Conservation (phyloP, 23 tunicate species). For the Botrylloides violaceus region DNA sequence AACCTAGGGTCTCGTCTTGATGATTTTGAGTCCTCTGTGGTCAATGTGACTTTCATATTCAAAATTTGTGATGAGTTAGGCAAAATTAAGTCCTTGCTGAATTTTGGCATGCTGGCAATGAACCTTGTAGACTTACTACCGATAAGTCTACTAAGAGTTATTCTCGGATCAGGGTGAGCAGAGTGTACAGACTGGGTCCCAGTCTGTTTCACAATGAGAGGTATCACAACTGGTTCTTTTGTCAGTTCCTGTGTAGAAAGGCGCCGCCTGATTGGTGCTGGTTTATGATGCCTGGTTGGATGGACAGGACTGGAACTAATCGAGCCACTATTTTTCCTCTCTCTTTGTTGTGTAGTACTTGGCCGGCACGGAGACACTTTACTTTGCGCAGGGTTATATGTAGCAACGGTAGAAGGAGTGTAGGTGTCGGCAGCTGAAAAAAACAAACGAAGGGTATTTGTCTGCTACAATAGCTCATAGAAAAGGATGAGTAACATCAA, state of each 20-base stretch:
- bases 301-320: constrained; percentile 31
- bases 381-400: constrained; percentile 18
- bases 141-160: constrained; percentile 60
- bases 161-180: constrained; percentile 77
- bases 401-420: background rate
- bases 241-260: constrained; percentile 60
- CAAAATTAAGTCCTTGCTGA: constrained; percentile 58
- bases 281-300: background rate
- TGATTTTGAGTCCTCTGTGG: constrained; percentile 33
- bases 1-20: constrained; percentile 34
- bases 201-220: constrained; percentile 62
- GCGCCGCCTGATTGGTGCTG: constrained; percentile 39
- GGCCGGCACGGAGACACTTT: constrained; percentile 2
- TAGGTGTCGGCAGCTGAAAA: constrained; percentile 1
- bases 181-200: constrained; percentile 35
- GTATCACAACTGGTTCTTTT: constrained; percentile 76
- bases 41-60: constrained; percentile 58
- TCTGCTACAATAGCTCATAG: background rate
- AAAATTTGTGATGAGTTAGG: constrained; percentile 43
- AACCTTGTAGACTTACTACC: constrained; percentile 39
- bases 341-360: constrained; percentile 4
- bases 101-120: constrained; percentile 32
- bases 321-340: constrained; percentile 15
- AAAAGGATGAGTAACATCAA: too few species aligned
- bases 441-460: background rate